Percentiles rank a stretch among this genome's conserved stretches.
Conservation (phyloP, 2,797 vertebrate species). For the Dryobates pubescens region DNA sequence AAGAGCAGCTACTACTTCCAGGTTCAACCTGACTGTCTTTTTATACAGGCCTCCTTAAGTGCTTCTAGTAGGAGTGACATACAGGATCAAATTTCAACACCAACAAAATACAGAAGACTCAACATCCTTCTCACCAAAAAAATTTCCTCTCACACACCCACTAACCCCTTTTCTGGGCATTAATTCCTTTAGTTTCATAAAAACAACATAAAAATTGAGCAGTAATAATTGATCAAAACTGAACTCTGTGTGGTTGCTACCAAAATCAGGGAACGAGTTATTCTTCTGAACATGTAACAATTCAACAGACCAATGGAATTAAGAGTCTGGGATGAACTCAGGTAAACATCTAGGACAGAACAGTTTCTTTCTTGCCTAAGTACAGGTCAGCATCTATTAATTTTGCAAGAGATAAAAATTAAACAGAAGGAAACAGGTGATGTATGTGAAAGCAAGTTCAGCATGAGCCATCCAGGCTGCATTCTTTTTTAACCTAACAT, state of each 20-base stretch:
- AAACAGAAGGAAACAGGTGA: neutral
- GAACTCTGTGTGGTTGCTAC: neutral
- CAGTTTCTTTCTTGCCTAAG: neutral
- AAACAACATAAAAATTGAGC: neutral
- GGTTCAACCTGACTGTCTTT: neutral
- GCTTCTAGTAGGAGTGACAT: neutral
- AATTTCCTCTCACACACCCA: neutral
- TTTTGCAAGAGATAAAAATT: conserved; percentile 6
- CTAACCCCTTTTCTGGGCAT: neutral
- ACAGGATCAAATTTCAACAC: neutral
- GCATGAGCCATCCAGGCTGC: neutral
- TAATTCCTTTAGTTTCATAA: neutral
- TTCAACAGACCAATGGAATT: neutral
- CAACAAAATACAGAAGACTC: neutral
- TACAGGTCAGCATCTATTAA: neutral
- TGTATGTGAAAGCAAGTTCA: conserved; percentile 12
- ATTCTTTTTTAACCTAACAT: neutral
- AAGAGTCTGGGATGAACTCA: neutral
- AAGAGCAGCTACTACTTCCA: neutral
- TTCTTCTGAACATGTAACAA: fast-evolving
- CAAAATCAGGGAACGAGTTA: neutral
- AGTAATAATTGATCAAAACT: neutral
- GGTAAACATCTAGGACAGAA: neutral
- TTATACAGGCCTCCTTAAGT: neutral
- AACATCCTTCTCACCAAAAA: neutral